These are phyloP conservation scores for Gadopsis marmoratus DNA, from an alignment of 2,797 vertebrate genomes.

Conservation along the genomic window DNA sequence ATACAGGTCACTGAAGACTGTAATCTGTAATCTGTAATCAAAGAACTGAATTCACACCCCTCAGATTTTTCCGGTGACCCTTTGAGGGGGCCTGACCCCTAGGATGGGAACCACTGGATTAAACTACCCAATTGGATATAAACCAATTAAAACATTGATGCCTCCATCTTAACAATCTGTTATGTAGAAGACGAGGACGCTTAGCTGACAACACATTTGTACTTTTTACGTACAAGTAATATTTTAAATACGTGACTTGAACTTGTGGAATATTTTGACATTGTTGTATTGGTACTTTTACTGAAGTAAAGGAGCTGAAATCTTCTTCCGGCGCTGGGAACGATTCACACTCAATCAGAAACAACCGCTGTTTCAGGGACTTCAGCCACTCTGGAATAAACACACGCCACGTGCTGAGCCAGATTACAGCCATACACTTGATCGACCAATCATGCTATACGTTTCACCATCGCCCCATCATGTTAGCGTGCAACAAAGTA, in stretches of 20 bases:
- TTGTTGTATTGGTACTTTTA: not conserved
- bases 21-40: too few species aligned
- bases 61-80: not conserved
- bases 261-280: not conserved
- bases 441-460: slow-evolving; percentile 15
- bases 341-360: not conserved
- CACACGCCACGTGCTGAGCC: not conserved
- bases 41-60: too few species aligned
- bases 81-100: not conserved
- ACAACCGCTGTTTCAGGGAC: not conserved
- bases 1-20: too few species aligned
- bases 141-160: not conserved
- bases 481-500: slow-evolving; percentile 62
- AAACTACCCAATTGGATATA: not conserved
- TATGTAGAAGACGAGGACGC: not conserved
- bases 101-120: not conserved
- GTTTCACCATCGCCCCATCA: slow-evolving; percentile 39
- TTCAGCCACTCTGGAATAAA: not conserved
- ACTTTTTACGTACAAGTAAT: not conserved
- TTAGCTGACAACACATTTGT: not conserved
- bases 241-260: not conserved
- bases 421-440: slow-evolving; percentile 48
- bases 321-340: not conserved
- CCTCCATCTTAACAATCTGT: not conserved
- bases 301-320: not conserved